A percentile compares a stretch with the other conserved stretches of the same genome.
Conservation (phyloP, 2,113 vertebrate species). For the Herpailurus yagouaroundi region DNA sequence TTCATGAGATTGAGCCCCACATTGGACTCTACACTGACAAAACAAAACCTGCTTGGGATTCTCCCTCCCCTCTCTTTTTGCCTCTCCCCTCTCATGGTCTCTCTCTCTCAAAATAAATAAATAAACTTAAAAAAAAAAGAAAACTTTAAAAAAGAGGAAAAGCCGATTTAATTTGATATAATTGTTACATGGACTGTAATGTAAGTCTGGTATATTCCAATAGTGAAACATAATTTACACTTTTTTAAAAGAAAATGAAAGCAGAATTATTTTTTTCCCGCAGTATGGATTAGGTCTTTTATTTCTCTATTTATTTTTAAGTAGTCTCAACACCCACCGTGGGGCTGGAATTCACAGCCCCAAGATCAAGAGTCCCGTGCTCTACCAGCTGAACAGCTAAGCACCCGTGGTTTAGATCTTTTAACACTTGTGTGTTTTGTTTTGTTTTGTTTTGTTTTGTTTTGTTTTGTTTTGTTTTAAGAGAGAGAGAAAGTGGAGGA, state of each 20-base stretch:
- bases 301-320: background rate
- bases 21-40: no score
- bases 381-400: no score
- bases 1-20: no score
- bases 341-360: no score
- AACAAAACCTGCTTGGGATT: no score
- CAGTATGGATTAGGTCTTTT: background rate
- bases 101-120: background rate
- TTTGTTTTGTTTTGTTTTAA: background rate
- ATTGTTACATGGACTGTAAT: background rate
- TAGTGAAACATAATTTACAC: background rate
- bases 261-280: background rate
- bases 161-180: background rate
- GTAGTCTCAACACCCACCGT: no score
- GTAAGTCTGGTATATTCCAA: background rate
- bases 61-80: no score
- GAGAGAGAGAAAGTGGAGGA: no score
- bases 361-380: no score
- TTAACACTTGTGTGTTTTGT: background rate
- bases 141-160: background rate
- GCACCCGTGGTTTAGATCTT: background rate
- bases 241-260: background rate
- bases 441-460: background rate
- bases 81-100: no score
- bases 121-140: background rate